Conservation (phyloP, 37 sponge, comb jelly and placozoan species). For the Chondrilla cf. caribensis region DNA sequence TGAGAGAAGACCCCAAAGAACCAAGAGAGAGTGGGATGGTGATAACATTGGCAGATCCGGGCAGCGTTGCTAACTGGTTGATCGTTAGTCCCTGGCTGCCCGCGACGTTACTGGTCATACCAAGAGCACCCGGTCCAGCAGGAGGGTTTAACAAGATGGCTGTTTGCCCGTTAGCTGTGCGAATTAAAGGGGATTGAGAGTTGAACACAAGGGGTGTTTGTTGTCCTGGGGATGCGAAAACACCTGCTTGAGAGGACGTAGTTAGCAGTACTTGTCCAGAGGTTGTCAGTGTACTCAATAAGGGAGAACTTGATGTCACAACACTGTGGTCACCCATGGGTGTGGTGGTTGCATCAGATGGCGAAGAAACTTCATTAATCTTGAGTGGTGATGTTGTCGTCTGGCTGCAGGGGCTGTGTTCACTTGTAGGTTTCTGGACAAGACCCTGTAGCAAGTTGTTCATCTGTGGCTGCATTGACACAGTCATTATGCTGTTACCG, state of each 20-base stretch:
- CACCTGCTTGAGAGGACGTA: background rate
- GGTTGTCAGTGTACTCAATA: no score
- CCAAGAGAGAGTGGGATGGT: background rate
- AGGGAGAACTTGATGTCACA: background rate
- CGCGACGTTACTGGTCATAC: background rate
- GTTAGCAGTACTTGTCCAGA: background rate
- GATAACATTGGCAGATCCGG: background rate
- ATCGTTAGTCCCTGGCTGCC: background rate
- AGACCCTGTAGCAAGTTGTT: background rate
- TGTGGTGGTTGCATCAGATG: no score
- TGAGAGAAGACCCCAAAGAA: background rate
- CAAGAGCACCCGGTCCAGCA: background rate
- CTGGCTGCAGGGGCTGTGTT: background rate
- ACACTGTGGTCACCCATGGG: background rate
- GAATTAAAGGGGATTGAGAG: constrained; percentile 3
- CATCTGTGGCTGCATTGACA: background rate
- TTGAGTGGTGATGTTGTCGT: background rate
- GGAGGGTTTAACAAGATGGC: constrained; percentile 25
- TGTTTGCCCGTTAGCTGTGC: constrained; percentile 22
- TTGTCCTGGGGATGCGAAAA: background rate
- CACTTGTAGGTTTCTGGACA: background rate
- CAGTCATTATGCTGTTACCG: background rate
- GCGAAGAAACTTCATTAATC: background rate
- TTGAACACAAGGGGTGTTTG: constrained; percentile 2
- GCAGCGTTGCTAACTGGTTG: background rate